These are phyloP conservation scores for Lasaia peninsularis DNA, from an alignment of 1,140 invertebrate genomes.

Conservation along the genomic window DNA sequence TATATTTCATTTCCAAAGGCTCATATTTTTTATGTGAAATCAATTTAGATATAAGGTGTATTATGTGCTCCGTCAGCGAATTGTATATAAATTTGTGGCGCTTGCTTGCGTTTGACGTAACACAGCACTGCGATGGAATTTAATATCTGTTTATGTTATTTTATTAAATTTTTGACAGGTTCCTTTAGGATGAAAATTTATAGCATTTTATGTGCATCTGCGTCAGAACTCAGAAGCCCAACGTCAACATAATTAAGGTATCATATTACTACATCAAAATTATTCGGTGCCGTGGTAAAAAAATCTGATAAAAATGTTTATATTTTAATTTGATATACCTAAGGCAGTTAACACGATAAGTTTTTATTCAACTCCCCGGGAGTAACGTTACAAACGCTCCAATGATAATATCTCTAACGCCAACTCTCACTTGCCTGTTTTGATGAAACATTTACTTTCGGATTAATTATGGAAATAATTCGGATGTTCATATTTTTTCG, in stretches of 20 bases:
- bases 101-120: background rate
- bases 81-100: background rate
- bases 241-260: conserved; percentile 10
- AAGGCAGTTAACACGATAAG: conserved; percentile 8
- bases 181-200: conserved; percentile 1
- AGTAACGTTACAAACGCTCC: background rate
- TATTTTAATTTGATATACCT: conserved; percentile 12
- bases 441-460: background rate
- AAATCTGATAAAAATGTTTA: conserved; percentile 10
- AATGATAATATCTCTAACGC: background rate
- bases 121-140: background rate
- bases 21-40: background rate
- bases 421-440: background rate
- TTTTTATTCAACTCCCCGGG: conserved; percentile 2
- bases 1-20: background rate
- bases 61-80: background rate
- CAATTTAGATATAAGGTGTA: background rate
- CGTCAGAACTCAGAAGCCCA: conserved; percentile 4
- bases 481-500: conserved; percentile 1
- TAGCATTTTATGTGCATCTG: conserved; percentile 5
- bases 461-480: conserved; percentile 8
- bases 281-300: conserved; percentile 8
- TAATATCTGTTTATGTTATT: background rate
- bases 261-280: conserved; percentile 9
- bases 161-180: conserved; percentile 3